Conservation (phyloP, 2,797 vertebrate genomes). For the Toxotes lorentzi region DNA sequence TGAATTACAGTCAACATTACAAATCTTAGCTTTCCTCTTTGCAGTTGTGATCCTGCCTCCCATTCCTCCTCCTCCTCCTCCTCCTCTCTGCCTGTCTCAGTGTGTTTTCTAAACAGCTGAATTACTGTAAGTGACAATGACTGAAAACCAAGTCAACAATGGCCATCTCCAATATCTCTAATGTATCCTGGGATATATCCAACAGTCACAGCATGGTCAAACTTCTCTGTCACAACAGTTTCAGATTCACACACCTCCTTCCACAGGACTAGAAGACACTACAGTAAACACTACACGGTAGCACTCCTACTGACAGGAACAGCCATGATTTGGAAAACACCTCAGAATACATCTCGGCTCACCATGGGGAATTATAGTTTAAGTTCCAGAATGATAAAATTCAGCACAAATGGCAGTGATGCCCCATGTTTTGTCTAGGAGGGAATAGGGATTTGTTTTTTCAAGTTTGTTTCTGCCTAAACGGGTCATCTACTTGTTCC, state of each 20-base stretch:
- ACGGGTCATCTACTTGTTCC: background rate
- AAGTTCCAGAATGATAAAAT: background rate
- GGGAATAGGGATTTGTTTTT: background rate
- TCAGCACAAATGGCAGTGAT: background rate
- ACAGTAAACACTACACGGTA: background rate
- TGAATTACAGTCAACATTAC: background rate
- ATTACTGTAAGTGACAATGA: conserved; percentile 38
- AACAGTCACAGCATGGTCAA: conserved; percentile 7
- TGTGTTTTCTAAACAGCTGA: background rate
- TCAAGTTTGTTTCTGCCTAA: background rate
- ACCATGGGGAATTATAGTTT: background rate
- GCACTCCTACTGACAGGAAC: background rate
- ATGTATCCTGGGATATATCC: conserved; percentile 24
- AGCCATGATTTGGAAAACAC: conserved; percentile 18
- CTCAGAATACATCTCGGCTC: background rate
- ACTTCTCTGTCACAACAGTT: background rate
- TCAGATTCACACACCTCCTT: background rate
- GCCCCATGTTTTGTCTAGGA: background rate
- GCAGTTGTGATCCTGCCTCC: background rate
- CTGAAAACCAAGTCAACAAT: conserved; percentile 27
- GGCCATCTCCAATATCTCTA: conserved; percentile 23
- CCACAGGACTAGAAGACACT: background rate
- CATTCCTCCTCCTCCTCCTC: background rate
- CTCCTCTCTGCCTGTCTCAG: background rate
- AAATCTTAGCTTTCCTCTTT: background rate